Conservation (phyloP, 2,797 vertebrate genomes). For the Syndactyla subalaris region DNA sequence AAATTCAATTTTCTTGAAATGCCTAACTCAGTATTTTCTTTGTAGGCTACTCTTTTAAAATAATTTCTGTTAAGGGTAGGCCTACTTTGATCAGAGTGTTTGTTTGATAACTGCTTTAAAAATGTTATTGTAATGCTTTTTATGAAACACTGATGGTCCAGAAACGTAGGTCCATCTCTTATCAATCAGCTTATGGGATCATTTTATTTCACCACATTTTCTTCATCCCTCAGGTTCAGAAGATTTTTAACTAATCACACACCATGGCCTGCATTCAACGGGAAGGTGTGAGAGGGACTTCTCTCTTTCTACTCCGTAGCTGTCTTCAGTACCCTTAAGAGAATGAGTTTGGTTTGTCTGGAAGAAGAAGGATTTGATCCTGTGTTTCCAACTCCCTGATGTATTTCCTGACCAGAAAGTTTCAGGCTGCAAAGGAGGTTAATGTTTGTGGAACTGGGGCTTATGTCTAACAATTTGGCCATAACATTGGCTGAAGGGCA, state of each 20-base stretch:
- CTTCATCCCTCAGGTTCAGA: not conserved
- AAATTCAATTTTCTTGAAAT: not conserved
- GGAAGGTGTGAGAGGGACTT: not conserved
- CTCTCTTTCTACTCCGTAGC: not conserved
- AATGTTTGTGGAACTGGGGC: not conserved
- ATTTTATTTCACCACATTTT: not conserved
- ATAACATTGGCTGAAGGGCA: not conserved
- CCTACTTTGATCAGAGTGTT: not conserved
- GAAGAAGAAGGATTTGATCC: not conserved
- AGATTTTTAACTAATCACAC: not conserved
- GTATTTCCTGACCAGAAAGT: not conserved
- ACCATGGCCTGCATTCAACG: not conserved
- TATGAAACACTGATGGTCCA: not conserved
- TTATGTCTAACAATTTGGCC: not conserved
- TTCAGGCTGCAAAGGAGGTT: not conserved
- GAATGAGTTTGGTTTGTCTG: not conserved
- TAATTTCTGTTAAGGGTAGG: not conserved
- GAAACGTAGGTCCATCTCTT: not conserved
- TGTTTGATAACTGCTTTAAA: not conserved
- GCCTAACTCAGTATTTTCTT: not conserved
- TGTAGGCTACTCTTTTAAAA: not conserved
- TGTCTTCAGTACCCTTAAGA: not conserved
- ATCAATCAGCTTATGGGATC: not conserved
- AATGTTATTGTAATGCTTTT: not conserved
- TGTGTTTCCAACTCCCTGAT: accelerated